Conservation (phyloP, 1,140 invertebrate species). For the Drosophila pruinosa region DNA sequence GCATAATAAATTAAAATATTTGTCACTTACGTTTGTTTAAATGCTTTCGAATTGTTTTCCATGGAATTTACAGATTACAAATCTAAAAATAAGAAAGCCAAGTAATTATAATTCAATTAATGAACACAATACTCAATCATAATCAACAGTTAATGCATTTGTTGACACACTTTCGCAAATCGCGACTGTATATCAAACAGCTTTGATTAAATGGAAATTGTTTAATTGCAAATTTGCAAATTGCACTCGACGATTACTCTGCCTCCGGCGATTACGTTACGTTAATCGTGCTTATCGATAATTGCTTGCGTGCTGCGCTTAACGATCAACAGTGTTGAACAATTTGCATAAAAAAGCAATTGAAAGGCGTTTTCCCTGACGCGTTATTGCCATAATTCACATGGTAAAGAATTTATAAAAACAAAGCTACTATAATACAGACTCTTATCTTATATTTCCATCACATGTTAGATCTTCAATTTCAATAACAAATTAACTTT, state of each 20-base stretch:
- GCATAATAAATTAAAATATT: conserved; percentile 73
- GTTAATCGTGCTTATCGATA: conserved; percentile 44
- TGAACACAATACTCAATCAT: conserved; percentile 5
- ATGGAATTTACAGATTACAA: conserved; percentile 35
- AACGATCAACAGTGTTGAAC: conserved; percentile 30
- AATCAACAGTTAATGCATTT: conserved; percentile 18
- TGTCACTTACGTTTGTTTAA: conserved; percentile 45
- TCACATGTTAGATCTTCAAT: not conserved
- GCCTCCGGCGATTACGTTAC: conserved; percentile 5
- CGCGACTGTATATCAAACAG: not conserved
- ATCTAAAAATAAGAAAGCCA: conserved; percentile 12
- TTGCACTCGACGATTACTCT: not conserved
- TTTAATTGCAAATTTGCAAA: conserved; percentile 36
- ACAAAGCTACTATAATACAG: no score
- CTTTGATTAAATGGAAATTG: conserved; percentile 11
- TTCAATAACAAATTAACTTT: not conserved
- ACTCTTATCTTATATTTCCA: no score
- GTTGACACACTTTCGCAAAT: conserved; percentile 21
- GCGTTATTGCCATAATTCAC: not conserved
- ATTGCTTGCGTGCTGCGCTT: conserved; percentile 15
- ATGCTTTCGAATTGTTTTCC: conserved; percentile 27
- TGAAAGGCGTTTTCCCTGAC: not conserved
- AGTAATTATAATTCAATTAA: conserved; percentile 28
- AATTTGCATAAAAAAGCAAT: conserved; percentile 43
- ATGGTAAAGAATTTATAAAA: not conserved